Percentiles rank a stretch among this genome's conserved stretches.
These are phyloP conservation scores for Aythya baeri DNA, from an alignment of 2,113 vertebrate genomes.

Conservation along the genomic window DNA sequence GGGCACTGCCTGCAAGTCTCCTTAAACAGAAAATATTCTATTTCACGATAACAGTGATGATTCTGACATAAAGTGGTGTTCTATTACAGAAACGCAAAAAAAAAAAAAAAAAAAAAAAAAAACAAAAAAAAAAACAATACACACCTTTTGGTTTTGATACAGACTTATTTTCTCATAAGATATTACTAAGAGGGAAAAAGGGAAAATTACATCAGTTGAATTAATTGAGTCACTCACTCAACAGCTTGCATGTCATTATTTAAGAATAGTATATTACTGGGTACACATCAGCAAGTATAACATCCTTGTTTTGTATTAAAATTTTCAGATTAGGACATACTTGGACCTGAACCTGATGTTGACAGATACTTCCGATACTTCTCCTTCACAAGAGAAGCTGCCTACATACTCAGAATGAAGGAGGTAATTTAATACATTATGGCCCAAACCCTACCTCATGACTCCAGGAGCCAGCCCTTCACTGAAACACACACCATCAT, in stretches of 20 bases:
- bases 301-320: not conserved
- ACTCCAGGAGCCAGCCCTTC: not conserved
- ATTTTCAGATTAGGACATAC: not conserved
- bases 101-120: too few relatives aligned
- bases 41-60: not conserved
- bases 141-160: not conserved
- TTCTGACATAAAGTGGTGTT: not conserved
- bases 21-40: not conserved
- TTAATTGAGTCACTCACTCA: not conserved
- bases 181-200: not conserved
- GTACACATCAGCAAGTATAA: not conserved
- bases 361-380: not conserved
- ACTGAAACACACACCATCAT: not conserved
- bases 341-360: not conserved
- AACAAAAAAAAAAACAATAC: too few relatives aligned
- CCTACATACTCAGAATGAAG: not conserved
- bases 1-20: accelerated
- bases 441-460: not conserved
- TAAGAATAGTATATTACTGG: not conserved
- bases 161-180: not conserved
- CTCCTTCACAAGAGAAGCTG: not conserved
- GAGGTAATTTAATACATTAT: not conserved
- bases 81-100: not conserved
- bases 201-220: not conserved
- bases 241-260: not conserved